A percentile compares a stretch with the other conserved stretches of the same genome.
These are phyloP conservation scores for Scolopax rusticola DNA, from an alignment of 2,797 vertebrate species.

Conservation along the genomic window DNA sequence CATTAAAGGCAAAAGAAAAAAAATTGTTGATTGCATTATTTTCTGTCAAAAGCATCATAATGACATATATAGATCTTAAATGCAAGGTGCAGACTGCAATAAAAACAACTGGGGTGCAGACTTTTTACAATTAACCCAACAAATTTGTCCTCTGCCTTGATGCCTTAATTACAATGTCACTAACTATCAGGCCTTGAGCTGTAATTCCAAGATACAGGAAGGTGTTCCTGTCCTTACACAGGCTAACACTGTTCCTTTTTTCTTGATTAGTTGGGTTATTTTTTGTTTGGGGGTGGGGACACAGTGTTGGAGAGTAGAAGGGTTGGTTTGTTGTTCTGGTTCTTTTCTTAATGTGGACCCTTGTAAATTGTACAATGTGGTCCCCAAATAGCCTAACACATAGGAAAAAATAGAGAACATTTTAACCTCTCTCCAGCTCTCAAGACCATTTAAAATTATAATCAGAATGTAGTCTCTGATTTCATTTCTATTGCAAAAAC, in stretches of 20 bases:
- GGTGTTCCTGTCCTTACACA: not conserved
- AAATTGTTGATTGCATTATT: not conserved
- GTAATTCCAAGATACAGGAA: not conserved
- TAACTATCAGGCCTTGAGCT: not conserved
- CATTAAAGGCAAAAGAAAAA: not conserved
- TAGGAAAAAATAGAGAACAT: not conserved
- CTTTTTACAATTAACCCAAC: not conserved
- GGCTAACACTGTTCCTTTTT: not conserved
- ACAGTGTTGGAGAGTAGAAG: accelerated
- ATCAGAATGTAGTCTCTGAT: not conserved
- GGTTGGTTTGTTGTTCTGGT: not conserved
- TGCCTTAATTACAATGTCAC: not conserved
- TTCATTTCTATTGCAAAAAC: not conserved
- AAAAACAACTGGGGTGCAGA: not conserved
- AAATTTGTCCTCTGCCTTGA: not conserved
- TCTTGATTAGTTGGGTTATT: not conserved
- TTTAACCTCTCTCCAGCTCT: not conserved
- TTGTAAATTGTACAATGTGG: not conserved
- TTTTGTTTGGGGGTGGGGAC: accelerated
- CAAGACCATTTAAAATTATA: not conserved
- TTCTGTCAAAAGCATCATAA: not conserved
- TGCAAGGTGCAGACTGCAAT: not conserved
- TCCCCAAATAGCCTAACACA: not conserved
- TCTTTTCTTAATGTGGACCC: not conserved
- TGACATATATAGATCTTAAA: not conserved